Conservation (phyloP, 2,888 invertebrate genomes). For the Mimas tiliae region DNA sequence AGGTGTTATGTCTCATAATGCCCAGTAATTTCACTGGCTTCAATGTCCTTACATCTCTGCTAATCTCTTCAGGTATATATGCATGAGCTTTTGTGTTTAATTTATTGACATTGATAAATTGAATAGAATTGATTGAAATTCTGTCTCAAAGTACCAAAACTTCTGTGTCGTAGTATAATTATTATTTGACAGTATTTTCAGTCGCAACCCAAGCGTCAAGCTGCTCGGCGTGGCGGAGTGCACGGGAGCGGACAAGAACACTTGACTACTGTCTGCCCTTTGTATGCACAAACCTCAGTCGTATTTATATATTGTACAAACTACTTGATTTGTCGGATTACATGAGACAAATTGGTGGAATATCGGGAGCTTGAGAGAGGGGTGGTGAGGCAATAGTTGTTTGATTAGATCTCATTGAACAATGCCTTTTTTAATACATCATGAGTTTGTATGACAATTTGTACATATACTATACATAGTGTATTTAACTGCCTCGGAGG, state of each 20-base stretch:
- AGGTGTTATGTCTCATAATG: too few relatives aligned
- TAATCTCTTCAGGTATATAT: too few relatives aligned
- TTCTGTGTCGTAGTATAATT: constrained; percentile 16
- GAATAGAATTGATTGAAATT: too few relatives aligned
- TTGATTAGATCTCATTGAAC: neutral
- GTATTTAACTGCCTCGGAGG: too few relatives aligned
- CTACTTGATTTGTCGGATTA: neutral
- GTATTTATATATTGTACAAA: neutral
- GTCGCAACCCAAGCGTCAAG: constrained; percentile 39
- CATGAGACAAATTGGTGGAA: neutral
- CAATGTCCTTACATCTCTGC: too few relatives aligned
- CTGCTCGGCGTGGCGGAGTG: constrained; percentile 39
- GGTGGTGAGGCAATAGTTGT: neutral
- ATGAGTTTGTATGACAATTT: too few relatives aligned
- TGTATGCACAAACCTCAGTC: constrained; percentile 6
- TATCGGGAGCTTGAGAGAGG: neutral
- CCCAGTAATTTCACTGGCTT: too few relatives aligned
- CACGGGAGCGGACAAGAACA: constrained; percentile 45
- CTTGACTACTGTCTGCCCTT: constrained; percentile 42
- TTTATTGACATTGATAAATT: too few relatives aligned
- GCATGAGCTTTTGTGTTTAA: too few relatives aligned
- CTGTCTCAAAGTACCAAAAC: constrained; percentile 30
- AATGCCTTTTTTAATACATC: too few relatives aligned
- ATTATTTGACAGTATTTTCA: constrained; percentile 28
- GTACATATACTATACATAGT: too few relatives aligned